These are phyloP conservation scores for Girardia tigrina DNA, from an alignment of 2,888 invertebrate species.

Conservation along the genomic window DNA sequence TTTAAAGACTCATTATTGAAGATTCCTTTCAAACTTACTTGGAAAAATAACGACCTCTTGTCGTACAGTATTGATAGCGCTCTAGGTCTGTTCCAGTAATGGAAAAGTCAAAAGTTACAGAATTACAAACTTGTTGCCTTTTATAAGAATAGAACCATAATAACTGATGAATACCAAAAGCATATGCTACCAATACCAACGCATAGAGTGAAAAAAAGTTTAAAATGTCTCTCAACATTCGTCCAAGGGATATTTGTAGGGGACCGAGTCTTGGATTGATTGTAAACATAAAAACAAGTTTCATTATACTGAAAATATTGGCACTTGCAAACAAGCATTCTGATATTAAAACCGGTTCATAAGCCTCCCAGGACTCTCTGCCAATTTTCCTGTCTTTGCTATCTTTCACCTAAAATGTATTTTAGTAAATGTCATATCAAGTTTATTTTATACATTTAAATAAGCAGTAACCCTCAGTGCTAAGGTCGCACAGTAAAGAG, in stretches of 20 bases:
- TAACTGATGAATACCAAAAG: slow-evolving; percentile 72
- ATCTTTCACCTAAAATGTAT: slow-evolving; percentile 33
- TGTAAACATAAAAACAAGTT: slow-evolving; percentile 76
- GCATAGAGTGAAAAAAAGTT: slow-evolving; percentile 80
- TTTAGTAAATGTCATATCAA: too few species aligned
- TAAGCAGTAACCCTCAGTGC: slow-evolving; percentile 83
- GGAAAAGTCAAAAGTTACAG: neutral
- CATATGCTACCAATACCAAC: slow-evolving; percentile 66
- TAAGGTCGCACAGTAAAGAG: slow-evolving; percentile 87
- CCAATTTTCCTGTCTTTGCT: slow-evolving; percentile 16
- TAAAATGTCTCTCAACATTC: slow-evolving; percentile 65
- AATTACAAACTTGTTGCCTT: slow-evolving; percentile 49
- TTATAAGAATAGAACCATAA: slow-evolving; percentile 64
- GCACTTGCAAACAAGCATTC: slow-evolving; percentile 76
- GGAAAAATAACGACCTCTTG: slow-evolving; percentile 24
- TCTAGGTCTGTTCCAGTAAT: slow-evolving; percentile 26
- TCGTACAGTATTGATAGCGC: slow-evolving; percentile 26
- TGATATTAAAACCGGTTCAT: slow-evolving; percentile 84
- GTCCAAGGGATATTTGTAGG: slow-evolving; percentile 69
- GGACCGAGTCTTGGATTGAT: slow-evolving; percentile 82
- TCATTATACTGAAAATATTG: slow-evolving; percentile 81
- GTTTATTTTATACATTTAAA: slow-evolving; percentile 46
- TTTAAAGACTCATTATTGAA: too few species aligned
- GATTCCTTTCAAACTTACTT: slow-evolving; percentile 49
- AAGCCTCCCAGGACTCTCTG: slow-evolving; percentile 84